Percentiles rank a stretch among this genome's conserved stretches.
These are phyloP conservation scores for Apodemia hepburni DNA, from an alignment of 2,888 invertebrate species.

Conservation along the genomic window DNA sequence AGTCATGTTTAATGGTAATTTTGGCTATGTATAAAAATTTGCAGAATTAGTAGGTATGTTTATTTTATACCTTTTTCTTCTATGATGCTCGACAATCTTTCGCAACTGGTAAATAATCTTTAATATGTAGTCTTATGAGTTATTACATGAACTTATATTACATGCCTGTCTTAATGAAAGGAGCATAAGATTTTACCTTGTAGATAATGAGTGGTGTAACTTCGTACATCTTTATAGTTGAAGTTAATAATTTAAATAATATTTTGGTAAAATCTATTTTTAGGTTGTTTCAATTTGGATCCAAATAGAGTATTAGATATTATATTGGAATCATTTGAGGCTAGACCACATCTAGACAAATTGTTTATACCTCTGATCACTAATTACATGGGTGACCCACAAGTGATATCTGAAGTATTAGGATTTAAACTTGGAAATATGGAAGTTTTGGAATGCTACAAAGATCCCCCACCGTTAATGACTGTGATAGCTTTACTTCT, in stretches of 20 bases:
- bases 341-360: conserved; percentile 86
- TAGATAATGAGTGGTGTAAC: too few relatives aligned
- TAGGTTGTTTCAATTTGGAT: conserved; percentile 99
- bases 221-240: not conserved
- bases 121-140: too few relatives aligned
- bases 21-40: too few relatives aligned
- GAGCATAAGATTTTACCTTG: too few relatives aligned
- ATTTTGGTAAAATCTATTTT: conserved; percentile 37
- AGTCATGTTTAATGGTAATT: too few relatives aligned
- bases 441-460: conserved; percentile 75
- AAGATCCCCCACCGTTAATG: conserved; percentile 92
- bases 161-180: too few relatives aligned
- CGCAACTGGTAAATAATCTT: too few relatives aligned
- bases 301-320: conserved; percentile 98
- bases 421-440: conserved; percentile 94
- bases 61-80: too few relatives aligned
- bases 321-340: conserved; percentile 97
- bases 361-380: conserved; percentile 92
- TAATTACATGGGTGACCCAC: conserved; percentile 91
- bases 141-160: too few relatives aligned
- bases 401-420: conserved; percentile 94
- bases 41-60: too few relatives aligned
- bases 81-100: too few relatives aligned
- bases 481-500: conserved; percentile 93
- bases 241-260: too few relatives aligned